A percentile compares a stretch with the other conserved stretches of the same genome.
Conservation (phyloP, 2,888 invertebrate species). For the Agrenia bidenticulata region DNA sequence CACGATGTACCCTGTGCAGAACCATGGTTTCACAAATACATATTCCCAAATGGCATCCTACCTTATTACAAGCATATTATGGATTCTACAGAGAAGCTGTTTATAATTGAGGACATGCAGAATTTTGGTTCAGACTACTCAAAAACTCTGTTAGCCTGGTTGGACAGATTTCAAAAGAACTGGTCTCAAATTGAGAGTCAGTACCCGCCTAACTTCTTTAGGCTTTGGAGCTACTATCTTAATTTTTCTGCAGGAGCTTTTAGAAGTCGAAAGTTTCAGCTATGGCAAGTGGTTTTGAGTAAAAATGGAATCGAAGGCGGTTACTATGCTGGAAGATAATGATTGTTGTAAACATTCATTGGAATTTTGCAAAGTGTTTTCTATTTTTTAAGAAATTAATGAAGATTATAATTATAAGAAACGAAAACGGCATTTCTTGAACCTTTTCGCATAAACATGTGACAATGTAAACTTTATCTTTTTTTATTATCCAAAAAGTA, state of each 20-base stretch:
- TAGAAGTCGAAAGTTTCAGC: constrained; percentile 36
- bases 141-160: constrained; percentile 46
- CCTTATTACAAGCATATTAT: constrained; percentile 46
- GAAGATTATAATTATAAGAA: no score
- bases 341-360: no score
- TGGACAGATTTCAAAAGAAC: constrained; percentile 40
- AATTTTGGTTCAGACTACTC: constrained; percentile 49
- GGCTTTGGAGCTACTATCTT: constrained; percentile 46
- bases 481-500: no score
- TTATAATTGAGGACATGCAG: constrained; percentile 50
- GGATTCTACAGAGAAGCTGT: constrained; percentile 31
- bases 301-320: constrained; percentile 45
- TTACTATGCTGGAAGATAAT: constrained; percentile 41
- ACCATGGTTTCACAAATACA: constrained; percentile 45
- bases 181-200: constrained; percentile 43
- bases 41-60: constrained; percentile 43
- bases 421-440: no score
- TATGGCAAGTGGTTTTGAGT: constrained; percentile 47
- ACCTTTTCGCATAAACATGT: no score
- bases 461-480: no score
- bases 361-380: no score
- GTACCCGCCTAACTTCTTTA: constrained; percentile 38
- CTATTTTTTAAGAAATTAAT: no score
- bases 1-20: constrained; percentile 43
- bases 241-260: constrained; percentile 39